These are phyloP conservation scores for Salpingus planirostris DNA, from an alignment of 2,888 invertebrate species.

Conservation along the genomic window DNA sequence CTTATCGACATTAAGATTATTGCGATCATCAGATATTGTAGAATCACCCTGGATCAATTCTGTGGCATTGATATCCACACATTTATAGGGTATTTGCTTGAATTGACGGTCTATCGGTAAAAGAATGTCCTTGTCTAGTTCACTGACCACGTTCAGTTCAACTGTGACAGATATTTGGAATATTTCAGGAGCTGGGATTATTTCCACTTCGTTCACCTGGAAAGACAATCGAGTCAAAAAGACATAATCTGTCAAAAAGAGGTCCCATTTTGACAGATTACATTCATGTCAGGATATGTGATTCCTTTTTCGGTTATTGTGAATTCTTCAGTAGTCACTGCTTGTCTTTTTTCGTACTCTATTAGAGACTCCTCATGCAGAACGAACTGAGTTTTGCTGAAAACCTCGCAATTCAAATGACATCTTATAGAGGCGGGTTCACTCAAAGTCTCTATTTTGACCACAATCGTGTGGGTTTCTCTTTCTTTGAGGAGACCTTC, in stretches of 20 bases:
- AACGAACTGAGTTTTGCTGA: constrained; percentile 35
- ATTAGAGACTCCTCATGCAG: constrained; percentile 30
- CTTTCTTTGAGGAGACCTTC: constrained; percentile 37
- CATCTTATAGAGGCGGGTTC: constrained; percentile 29
- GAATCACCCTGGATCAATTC: no score
- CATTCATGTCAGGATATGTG: neutral
- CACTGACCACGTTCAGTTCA: constrained; percentile 25
- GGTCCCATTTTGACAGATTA: neutral
- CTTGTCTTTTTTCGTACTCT: neutral
- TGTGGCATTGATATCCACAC: constrained; percentile 20
- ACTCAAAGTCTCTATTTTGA: constrained; percentile 32
- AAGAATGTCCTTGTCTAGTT: constrained; percentile 27
- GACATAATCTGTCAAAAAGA: neutral
- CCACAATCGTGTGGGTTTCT: constrained; percentile 31
- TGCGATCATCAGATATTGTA: neutral
- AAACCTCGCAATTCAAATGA: constrained; percentile 34
- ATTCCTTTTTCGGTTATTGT: neutral
- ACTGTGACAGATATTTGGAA: neutral
- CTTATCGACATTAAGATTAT: constrained; percentile 11
- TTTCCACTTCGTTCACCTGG: constrained; percentile 27
- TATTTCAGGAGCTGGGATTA: constrained; percentile 12
- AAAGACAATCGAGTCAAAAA: constrained; percentile 9
- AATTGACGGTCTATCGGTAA: constrained; percentile 27
- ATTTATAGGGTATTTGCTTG: constrained; percentile 25
- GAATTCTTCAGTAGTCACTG: neutral